Evolutionary conservation across 2,797 vertebrate genomes (phyloP).

Genomic region (Podarcis lilfordi): DNA sequence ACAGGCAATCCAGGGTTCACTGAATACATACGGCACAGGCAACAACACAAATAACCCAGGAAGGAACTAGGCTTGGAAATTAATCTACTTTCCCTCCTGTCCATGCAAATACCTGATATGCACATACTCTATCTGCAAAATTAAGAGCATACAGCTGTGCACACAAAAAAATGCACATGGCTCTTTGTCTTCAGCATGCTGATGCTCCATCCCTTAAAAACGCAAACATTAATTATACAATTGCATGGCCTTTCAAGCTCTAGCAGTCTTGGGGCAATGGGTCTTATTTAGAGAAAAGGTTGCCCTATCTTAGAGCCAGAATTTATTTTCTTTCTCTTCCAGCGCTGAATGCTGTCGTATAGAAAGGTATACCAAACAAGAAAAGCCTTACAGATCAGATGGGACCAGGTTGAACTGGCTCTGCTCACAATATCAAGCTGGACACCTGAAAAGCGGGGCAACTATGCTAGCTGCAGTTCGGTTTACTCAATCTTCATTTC

Average conservation of each 20-base stretch:
- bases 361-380: neutral
- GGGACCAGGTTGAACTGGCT: neutral
- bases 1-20: neutral
- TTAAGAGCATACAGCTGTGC: slow-evolving; percentile 14
- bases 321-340: neutral
- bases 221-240: accelerated
- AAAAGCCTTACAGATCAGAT: neutral
- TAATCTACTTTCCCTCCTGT: neutral
- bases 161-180: slow-evolving; percentile 10
- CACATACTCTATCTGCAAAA: accelerated
- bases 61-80: slow-evolving; percentile 5
- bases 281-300: neutral
- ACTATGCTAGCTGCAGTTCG: no score
- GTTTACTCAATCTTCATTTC: no score
- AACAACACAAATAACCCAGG: neutral
- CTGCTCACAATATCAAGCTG: neutral
- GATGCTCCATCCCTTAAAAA: neutral
- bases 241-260: neutral
- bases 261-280: neutral
- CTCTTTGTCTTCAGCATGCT: accelerated
- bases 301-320: neutral
- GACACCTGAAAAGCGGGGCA: no score
- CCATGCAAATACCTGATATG: neutral
- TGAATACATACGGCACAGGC: neutral
- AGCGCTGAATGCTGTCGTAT: no score